A percentile compares a stretch with the other conserved stretches of the same genome.
phyloP scores from a whole-genome alignment of 2,888 invertebrate species.

The Unio delphinus region DNA sequence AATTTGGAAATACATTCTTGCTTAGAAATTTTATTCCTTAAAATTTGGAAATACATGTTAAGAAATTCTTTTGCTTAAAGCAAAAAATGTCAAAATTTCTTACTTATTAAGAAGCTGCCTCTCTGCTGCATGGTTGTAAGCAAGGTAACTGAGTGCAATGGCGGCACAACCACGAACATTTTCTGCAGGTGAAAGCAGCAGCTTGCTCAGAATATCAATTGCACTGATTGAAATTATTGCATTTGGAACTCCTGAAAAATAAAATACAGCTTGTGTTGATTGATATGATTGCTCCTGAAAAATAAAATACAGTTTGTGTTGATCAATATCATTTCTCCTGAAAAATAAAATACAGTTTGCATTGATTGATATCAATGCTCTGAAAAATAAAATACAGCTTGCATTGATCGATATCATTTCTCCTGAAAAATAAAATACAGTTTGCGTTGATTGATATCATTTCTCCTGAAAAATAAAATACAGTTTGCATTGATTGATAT shows the following conservation, averaged over 20 bases:
- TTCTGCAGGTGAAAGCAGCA: conserved; percentile 55
- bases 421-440: neutral
- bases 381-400: conserved; percentile 15
- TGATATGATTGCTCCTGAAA: neutral
- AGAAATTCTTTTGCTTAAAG: neutral
- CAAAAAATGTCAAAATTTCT: neutral
- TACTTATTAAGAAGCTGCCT: conserved; percentile 68
- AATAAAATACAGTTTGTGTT: neutral
- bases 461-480: conserved; percentile 44
- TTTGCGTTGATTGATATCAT: conserved; percentile 65
- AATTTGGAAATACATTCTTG: no score
- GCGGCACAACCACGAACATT: conserved; percentile 67
- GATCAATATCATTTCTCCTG: neutral
- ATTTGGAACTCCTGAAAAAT: conserved; percentile 60
- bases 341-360: conserved; percentile 23
- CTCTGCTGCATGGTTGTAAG: conserved; percentile 65
- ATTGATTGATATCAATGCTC: conserved; percentile 68
- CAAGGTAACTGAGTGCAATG: conserved; percentile 69
- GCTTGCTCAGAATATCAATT: conserved; percentile 58
- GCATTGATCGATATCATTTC: neutral
- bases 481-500: neutral
- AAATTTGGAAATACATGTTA: neutral
- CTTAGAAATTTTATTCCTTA: neutral
- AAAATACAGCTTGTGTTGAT: neutral
- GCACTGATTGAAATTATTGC: conserved; percentile 68